Conservation (phyloP, 2,888 invertebrate species). For the Endotricha flammealis region DNA sequence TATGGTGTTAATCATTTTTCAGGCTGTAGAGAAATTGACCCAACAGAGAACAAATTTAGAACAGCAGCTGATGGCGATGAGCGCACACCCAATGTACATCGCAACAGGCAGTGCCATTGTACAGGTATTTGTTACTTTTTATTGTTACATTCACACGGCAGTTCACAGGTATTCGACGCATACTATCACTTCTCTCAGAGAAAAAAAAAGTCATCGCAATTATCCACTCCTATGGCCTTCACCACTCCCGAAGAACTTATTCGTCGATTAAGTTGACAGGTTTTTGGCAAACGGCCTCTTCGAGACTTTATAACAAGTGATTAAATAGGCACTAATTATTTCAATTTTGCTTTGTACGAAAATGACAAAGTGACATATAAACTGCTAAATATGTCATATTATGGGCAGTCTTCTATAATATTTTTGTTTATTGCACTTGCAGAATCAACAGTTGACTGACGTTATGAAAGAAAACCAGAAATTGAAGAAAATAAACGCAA, state of each 20-base stretch:
- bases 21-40: slow-evolving; percentile 43
- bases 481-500: slow-evolving; percentile 65
- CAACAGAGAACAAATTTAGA: slow-evolving; percentile 49
- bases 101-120: slow-evolving; percentile 69
- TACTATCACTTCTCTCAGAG: too few relatives aligned
- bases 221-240: too few relatives aligned
- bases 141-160: neutral
- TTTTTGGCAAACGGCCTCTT: too few relatives aligned
- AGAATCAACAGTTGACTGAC: slow-evolving; percentile 70
- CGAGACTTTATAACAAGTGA: too few relatives aligned
- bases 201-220: too few relatives aligned
- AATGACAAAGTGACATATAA: too few relatives aligned
- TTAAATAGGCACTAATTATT: too few relatives aligned
- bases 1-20: neutral
- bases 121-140: slow-evolving; percentile 38
- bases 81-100: slow-evolving; percentile 39
- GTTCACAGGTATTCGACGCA: neutral
- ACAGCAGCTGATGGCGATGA: slow-evolving; percentile 29
- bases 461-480: slow-evolving; percentile 70
- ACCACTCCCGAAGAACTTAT: too few relatives aligned
- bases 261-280: too few relatives aligned
- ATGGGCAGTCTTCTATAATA: slow-evolving; percentile 1
- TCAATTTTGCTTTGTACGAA: too few relatives aligned
- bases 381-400: too few relatives aligned
- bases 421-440: slow-evolving; percentile 23